Evolutionary conservation across 2,888 invertebrate genomes (phyloP).

Genomic region (Microdon myrmicae): DNA sequence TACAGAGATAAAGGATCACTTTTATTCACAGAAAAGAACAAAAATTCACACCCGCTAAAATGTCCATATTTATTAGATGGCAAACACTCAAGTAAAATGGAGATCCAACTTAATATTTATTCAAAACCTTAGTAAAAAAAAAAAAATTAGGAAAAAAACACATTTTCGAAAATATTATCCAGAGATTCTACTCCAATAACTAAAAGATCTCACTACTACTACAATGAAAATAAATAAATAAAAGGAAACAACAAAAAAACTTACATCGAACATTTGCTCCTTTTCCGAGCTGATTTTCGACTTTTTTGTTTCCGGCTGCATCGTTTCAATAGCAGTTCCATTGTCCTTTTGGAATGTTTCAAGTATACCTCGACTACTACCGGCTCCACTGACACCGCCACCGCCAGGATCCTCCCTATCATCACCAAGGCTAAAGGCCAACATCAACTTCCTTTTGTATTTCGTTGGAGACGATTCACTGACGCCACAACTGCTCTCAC

Average conservation of each 20-base stretch:
- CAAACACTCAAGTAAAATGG: too few relatives aligned
- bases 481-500: constrained; percentile 36
- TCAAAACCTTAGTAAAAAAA: too few relatives aligned
- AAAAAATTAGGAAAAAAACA: too few relatives aligned
- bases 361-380: constrained; percentile 11
- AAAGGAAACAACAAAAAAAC: too few relatives aligned
- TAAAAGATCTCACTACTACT: background rate
- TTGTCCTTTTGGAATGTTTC: constrained; percentile 17
- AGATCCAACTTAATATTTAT: too few relatives aligned
- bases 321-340: constrained; percentile 7
- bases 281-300: constrained; percentile 33
- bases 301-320: constrained; percentile 38
- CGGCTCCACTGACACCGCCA: constrained; percentile 6
- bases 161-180: too few relatives aligned
- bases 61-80: too few relatives aligned
- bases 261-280: constrained; percentile 56
- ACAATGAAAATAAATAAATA: too few relatives aligned
- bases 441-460: constrained; percentile 44
- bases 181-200: too few relatives aligned
- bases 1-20: too few relatives aligned
- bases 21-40: too few relatives aligned
- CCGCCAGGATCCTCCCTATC: constrained; percentile 8
- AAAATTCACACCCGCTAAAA: too few relatives aligned
- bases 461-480: constrained; percentile 30
- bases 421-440: constrained; percentile 33